These are phyloP conservation scores for Schizotus pectinicornis DNA, from an alignment of 2,888 invertebrate species.

Conservation along the genomic window DNA sequence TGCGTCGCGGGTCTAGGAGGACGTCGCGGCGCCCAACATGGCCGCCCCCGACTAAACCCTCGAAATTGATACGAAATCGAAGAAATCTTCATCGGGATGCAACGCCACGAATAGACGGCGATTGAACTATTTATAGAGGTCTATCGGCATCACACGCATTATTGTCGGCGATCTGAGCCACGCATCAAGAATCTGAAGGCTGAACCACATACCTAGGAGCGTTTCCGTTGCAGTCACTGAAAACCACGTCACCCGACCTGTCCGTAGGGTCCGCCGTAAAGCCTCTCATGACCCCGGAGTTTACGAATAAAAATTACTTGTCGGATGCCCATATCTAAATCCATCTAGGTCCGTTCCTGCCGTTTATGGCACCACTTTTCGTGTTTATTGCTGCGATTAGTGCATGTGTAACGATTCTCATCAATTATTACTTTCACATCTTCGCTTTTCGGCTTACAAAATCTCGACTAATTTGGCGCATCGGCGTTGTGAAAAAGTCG, in stretches of 20 bases:
- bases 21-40: conserved; percentile 51
- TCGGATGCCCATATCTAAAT: too few relatives aligned
- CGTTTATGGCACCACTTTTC: too few relatives aligned
- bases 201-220: conserved; percentile 35
- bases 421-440: conserved; percentile 29
- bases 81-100: too few relatives aligned
- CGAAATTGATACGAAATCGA: not conserved
- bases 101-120: too few relatives aligned
- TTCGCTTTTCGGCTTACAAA: conserved; percentile 9
- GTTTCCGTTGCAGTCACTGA: conserved; percentile 15
- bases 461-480: conserved; percentile 12
- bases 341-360: too few relatives aligned
- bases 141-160: conserved; percentile 15
- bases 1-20: conserved; percentile 45
- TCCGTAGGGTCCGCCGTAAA: too few relatives aligned
- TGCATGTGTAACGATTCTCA: conserved; percentile 16
- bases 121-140: conserved; percentile 27
- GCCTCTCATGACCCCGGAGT: conserved; percentile 5
- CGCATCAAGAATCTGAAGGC: conserved; percentile 41
- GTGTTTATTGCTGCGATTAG: too few relatives aligned
- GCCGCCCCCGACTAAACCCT: conserved; percentile 24
- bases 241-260: conserved; percentile 5
- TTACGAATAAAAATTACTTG: too few relatives aligned
- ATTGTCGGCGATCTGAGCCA: conserved; percentile 36
- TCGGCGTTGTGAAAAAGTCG: not conserved